Evolutionary conservation across 2,113 vertebrate species (phyloP).

Genomic region (Eupsittula cactorum): DNA sequence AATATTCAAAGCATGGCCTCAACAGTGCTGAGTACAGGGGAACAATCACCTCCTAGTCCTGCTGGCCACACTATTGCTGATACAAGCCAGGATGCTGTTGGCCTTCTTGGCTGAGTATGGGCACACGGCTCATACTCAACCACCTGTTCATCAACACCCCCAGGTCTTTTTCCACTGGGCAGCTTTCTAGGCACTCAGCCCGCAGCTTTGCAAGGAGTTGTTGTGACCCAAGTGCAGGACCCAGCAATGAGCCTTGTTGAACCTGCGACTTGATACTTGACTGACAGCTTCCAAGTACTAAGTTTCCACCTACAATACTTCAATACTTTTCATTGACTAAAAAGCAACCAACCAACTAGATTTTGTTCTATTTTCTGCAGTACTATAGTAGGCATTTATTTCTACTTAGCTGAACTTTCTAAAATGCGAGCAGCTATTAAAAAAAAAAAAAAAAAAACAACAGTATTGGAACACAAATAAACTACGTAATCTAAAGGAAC

Average conservation of each 20-base stretch:
- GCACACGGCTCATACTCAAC: not conserved
- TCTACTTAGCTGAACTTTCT: not conserved
- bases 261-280: not conserved
- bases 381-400: not conserved
- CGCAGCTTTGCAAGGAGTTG: not conserved
- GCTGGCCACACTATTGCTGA: not conserved
- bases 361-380: not conserved
- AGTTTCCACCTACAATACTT: not conserved
- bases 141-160: not conserved
- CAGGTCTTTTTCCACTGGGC: not conserved
- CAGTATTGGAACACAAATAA: not conserved
- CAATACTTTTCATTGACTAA: not conserved
- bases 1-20: not conserved
- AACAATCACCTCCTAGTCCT: not conserved
- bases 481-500: not conserved
- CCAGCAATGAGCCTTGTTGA: not conserved
- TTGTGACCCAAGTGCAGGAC: not conserved
- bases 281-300: not conserved
- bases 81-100: fast-evolving
- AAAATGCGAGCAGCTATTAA: not conserved
- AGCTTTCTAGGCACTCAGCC: not conserved
- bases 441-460: not conserved
- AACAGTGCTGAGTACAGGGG: not conserved
- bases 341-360: not conserved
- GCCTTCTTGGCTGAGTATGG: no score